phyloP scores from a whole-genome alignment of 2,797 vertebrate genomes.

The Oreochromis grahami region DNA sequence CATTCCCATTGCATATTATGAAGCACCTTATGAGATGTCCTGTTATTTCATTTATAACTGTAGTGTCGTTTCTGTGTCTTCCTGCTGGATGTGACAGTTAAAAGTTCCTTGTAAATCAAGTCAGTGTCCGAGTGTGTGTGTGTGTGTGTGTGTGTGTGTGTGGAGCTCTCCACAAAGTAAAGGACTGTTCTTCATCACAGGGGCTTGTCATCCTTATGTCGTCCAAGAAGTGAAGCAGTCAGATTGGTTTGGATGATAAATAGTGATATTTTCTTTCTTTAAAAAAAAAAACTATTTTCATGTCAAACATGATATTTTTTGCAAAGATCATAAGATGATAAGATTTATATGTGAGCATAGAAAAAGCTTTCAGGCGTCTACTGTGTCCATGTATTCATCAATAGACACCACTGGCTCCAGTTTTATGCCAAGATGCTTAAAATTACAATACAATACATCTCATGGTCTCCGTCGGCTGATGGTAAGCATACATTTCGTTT shows the following conservation, averaged over 20 bases:
- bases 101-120: constrained; percentile 36
- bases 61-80: constrained; percentile 40
- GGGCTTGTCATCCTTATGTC: not conserved
- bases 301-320: not conserved
- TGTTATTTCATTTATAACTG: constrained; percentile 18
- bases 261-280: not conserved
- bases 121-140: constrained; percentile 24
- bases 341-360: not conserved
- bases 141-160: not conserved
- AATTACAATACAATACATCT: not conserved
- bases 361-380: fast-evolving
- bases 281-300: not conserved
- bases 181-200: constrained; percentile 49
- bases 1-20: constrained; percentile 65
- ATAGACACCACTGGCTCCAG: not conserved
- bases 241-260: not conserved
- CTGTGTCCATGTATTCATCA: not conserved
- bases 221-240: not conserved
- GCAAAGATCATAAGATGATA: not conserved
- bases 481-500: not conserved
- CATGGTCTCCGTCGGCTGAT: not conserved
- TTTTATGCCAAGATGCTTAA: not conserved
- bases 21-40: constrained; percentile 72
- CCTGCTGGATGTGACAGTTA: constrained; percentile 59
- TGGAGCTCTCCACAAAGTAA: constrained; percentile 56